Base-by-base conservation (phyloP, 2,888 invertebrate species). In the Aethes cnicana region DNA sequence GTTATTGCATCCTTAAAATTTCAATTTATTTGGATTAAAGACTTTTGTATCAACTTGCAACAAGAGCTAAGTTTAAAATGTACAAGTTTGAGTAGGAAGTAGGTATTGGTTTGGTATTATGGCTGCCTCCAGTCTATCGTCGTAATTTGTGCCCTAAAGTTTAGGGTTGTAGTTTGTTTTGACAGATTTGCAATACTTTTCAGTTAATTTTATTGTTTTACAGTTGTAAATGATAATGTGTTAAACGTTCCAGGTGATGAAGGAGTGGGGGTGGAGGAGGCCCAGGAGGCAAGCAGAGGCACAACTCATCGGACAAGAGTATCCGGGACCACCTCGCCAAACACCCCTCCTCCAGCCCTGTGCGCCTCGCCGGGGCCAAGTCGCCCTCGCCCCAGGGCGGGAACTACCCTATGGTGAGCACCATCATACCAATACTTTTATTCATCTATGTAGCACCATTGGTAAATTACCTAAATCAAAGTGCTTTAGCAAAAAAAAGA, bases 281-380 rank as follows among this genome's bases (percentile, higher is more conserved):
- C 39, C 89, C 84, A 17, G 86, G 88, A 46, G 91, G 77, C 52
- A 91, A 90, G 71, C 82, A 90, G 68, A 72, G 90, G 69, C 77
- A 84, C 64, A 84, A 85, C 68, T 86, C 90, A 59, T 73, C 90
- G 68, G 92, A 92, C 63, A 97, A 97, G 84, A 97, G 97, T 85
- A 96, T 97, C 78, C 95, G 96, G 84, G 97, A 98, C 79, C 98
- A 97, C 84, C 94, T 94, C 81, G 94, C 94, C 72, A 95, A 96
- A 82, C 95, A 95, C 82, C 92, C 95, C 71, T 94, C 94, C 61
- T 95, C 93, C 73, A 95, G 95, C 85, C 95, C 96, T 66, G 95
- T 95, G 68, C 92, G 96, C 84, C 95, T 92, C 78, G 92, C 94
- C 58, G 93, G 93, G 73, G 95, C 95, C 61, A 95, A 95, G 79